These are phyloP conservation scores for Malthinus seriepunctatus DNA, from an alignment of 2,888 invertebrate species.

Conservation along the genomic window DNA sequence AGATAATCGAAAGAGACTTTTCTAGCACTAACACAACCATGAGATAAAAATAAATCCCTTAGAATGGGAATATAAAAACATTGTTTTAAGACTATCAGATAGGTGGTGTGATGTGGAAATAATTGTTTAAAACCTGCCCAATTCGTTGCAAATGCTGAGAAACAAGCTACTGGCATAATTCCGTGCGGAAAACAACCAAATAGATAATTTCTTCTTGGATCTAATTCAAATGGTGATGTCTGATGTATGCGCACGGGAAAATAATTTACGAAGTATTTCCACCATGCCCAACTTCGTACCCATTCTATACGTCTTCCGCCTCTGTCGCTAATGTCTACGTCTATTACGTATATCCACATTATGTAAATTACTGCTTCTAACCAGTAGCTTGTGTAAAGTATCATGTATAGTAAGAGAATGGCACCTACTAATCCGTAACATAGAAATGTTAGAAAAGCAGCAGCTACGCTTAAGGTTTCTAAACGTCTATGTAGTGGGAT, in stretches of 20 bases:
- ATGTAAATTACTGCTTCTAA: slow-evolving; percentile 64
- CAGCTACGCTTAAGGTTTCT: slow-evolving; percentile 78
- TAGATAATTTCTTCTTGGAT: slow-evolving; percentile 80
- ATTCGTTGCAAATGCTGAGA: slow-evolving; percentile 78
- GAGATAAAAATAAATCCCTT: slow-evolving; percentile 66
- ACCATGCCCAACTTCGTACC: slow-evolving; percentile 67
- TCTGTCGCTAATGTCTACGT: slow-evolving; percentile 64
- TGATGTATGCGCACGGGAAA: slow-evolving; percentile 86
- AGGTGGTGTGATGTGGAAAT: slow-evolving; percentile 58
- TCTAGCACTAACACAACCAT: slow-evolving; percentile 63
- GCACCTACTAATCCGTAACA: slow-evolving; percentile 61
- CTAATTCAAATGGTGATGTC: slow-evolving; percentile 81
- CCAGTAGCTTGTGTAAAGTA: slow-evolving; percentile 61
- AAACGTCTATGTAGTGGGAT: slow-evolving; percentile 77
- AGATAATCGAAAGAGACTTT: slow-evolving; percentile 68
- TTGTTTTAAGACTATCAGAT: slow-evolving; percentile 61
- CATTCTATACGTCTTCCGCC: slow-evolving; percentile 54
- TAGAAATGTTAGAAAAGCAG: slow-evolving; percentile 71
- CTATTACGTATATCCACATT: slow-evolving; percentile 63
- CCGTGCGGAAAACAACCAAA: slow-evolving; percentile 93
- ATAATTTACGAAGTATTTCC: slow-evolving; percentile 77
- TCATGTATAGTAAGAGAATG: slow-evolving; percentile 60
- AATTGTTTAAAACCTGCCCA: slow-evolving; percentile 55
- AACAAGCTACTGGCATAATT: slow-evolving; percentile 74
- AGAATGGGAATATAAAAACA: slow-evolving; percentile 75